Percentiles rank a stretch among this genome's conserved stretches.
Evolutionary conservation across 2,113 vertebrate genomes (phyloP).

Genomic region (Brienomyrus longianalis): DNA sequence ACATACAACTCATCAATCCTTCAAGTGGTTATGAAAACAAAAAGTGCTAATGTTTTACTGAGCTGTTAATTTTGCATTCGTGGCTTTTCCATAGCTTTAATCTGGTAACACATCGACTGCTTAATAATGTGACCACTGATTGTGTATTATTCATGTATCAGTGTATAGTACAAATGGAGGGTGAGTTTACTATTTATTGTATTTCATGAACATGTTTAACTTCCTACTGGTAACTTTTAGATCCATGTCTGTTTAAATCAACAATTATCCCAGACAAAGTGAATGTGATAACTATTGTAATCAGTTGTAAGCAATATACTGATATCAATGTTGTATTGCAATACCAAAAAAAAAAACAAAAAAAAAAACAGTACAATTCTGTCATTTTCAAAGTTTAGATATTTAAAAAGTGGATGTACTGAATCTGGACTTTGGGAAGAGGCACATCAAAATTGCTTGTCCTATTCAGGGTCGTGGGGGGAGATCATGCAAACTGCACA

Average conservation of each 20-base stretch:
- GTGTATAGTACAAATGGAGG: neutral
- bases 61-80: neutral
- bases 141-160: neutral
- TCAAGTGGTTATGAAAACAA: neutral
- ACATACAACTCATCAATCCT: neutral
- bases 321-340: neutral
- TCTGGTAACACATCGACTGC: neutral
- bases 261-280: neutral
- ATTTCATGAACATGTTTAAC: neutral
- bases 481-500: too few relatives aligned
- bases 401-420: neutral
- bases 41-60: neutral
- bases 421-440: neutral
- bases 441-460: too few relatives aligned
- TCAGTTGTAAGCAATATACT: neutral
- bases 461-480: too few relatives aligned
- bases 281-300: neutral
- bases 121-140: neutral
- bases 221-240: neutral
- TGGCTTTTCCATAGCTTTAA: neutral
- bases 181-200: neutral
- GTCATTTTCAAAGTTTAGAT: neutral
- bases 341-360: neutral
- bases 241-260: neutral
- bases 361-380: neutral